Evolutionary conservation across 1,140 invertebrate species (phyloP), one percentile per base, ranked within the genome.

Genomic region (Condylostylus longicornis): DNA sequence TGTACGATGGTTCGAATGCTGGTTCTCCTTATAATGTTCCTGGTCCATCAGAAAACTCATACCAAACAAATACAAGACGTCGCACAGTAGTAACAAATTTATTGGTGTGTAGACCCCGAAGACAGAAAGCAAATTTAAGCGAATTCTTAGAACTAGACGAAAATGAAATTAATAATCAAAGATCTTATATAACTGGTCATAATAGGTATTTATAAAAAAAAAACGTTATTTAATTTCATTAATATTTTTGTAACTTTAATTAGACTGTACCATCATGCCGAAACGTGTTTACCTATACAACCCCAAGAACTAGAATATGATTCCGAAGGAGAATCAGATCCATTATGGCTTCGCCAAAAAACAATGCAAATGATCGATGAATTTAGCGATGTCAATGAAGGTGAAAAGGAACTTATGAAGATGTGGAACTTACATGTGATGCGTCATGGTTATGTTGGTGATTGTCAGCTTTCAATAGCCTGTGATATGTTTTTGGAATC

Each of bases 351-450:
- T 22, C 77, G 83, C 53, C 81, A 84, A 38, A 95, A 95, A 61
- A 96, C 90, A 1, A 81, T 79, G 65, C 82, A 91, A 80, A 94
- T 96, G 89, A 94, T 98, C 34, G 91, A 97, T 55, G 93, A 98
- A 51, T 98, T 97, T 54, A 94, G 89, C 1, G 93, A 97, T 64
- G 93, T 98, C 1, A 98, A 98, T 62, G 90, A 96, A 61, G 91
- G 91, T 2, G 93, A 98, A 62, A 98, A 98, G 58, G 90, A 96
- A 54, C 62, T 98, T 10, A 96, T 96, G 90, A 96, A 96, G 59
- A 79, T 96, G 74, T 98, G 93, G 93, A 97, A 97, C 65, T 63
- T 95, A 4, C 91, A 96, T 64, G 80, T 95, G 4, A 95, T 97
- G 87, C 54, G 55, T 13, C 49, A 60, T 44, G 56, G 56, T 7